Evolutionary conservation across 2,113 vertebrate genomes (phyloP), one percentile per base, ranked within the genome.

Genomic region (Oncorhynchus clarkii): DNA sequence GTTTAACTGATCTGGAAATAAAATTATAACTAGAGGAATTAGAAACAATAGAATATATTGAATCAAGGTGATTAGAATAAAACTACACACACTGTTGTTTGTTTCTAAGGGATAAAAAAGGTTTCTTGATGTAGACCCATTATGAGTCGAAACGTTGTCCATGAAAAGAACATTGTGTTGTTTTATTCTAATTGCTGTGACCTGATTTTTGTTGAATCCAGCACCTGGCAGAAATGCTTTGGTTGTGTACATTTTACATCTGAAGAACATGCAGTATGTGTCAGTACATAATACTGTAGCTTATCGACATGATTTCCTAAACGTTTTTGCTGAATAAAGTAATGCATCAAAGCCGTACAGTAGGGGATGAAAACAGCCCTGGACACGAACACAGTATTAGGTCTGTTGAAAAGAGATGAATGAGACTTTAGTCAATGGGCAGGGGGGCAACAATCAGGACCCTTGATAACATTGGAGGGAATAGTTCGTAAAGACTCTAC

Each of bases 381-480:
- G 29, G 31, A 20, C 67, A 68, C 20, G 70, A 65, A 72, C 48
- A 69, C 78, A 76, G 74, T 67, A 60, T 51, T 57, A 39, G 49
- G 74, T 60, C 62, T 78, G 80, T 82, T 67, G 22, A 8, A 68
- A 5, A 34, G 11, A 12, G 49, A 70, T 77, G 69, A 80, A 85
- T 77, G 72, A 18, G 67, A 69, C 64, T 68, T 16, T 34, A 34
- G 67, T 34, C 68, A 75, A 67, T 77, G 83, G 69, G 65, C 60
- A 31, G 54, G 48, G 64, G 70, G 80, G 67, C 78, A 80, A 78
- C 76, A 73, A 83, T 80, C 81, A 73, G 6, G 59, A 75, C 72
- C 22, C 71, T 70, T 79, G 78, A 80, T 79, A 76, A 51, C 31
- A 29, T 59, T 64, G 70, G 70, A 76, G 84, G 81, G 84, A 82